Conservation (phyloP, 2,888 invertebrate species). For the Schizotus pectinicornis region DNA sequence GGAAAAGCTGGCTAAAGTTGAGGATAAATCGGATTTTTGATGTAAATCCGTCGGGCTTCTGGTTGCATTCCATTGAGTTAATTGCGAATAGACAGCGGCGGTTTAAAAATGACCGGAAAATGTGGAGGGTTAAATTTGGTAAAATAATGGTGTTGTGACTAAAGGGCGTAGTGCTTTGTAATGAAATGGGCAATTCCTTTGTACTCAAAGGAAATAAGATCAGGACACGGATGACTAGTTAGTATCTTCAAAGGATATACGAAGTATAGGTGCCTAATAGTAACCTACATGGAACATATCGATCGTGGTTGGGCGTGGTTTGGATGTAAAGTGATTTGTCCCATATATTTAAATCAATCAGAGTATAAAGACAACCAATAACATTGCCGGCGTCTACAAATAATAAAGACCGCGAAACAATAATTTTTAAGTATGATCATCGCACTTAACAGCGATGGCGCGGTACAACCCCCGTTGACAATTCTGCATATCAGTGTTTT, state of each 20-base stretch:
- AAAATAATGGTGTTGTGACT: constrained; percentile 12
- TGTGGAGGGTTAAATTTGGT: constrained; percentile 24
- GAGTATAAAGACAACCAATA: constrained; percentile 25
- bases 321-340: constrained; percentile 42
- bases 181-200: constrained; percentile 37
- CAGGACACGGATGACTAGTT: constrained; percentile 42
- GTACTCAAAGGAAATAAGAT: constrained; percentile 43
- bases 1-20: not conserved
- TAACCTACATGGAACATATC: constrained; percentile 51
- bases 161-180: constrained; percentile 27
- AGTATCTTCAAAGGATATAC: constrained; percentile 44
- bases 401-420: constrained; percentile 7
- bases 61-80: not conserved
- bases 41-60: no score
- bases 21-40: no score
- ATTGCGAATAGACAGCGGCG: constrained; percentile 6
- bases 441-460: constrained; percentile 11
- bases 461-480: constrained; percentile 11
- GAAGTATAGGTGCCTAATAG: constrained; percentile 37
- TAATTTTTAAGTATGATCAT: constrained; percentile 7
- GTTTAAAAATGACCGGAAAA: constrained; percentile 2
- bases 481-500: constrained; percentile 17
- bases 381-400: constrained; percentile 17
- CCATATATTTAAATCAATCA: constrained; percentile 48
- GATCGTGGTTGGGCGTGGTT: constrained; percentile 52